Evolutionary conservation across 2,797 vertebrate species (phyloP), one percentile per base, ranked within the genome.

Genomic region (Tenualosa thibaudeaui): DNA sequence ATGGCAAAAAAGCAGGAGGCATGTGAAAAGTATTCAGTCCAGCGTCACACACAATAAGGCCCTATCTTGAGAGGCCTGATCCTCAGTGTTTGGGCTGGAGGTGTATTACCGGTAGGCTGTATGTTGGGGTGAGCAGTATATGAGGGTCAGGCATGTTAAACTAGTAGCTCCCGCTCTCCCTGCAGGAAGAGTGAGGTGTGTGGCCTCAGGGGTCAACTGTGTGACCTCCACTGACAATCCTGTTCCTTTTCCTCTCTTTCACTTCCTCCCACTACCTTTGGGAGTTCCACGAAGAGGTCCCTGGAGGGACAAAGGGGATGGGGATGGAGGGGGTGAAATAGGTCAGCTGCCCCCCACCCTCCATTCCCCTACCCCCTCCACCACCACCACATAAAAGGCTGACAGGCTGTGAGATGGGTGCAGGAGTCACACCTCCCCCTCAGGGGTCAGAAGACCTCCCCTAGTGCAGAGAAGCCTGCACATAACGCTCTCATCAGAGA

Each of bases 381-480:
- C 71, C 37, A 46, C 5, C 17, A 46, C 5, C 15, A 78, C 71
- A 78, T 78, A 78, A 78, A 78, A 78, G 71, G 4, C 6, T 46
- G 71, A 78, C 71, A 43, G 71, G 17, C 71, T 46, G 40, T 78
- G 37, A 22, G 40, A 78, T 78, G 71, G 71, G 71, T 78, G 71
- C 40, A 22, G 71, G 71, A 40, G 43, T 78, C 71, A 43, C 40
- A 15, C 71, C 40, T 3, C 37, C 71, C 7, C 31, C 13, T 71
- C 71, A 2, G 17, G 19, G 37, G 5, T 46, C 19, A 43, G 71
- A 7, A 78, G 71, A 78, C 71, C 71, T 71, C 71, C 71, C 71
- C 71, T 78, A 19, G 84, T 85, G 81, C 31, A 82, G 24, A 10
- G 71, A 65, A 81, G n/a, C 88, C 87, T 12, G 87, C 85, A 51